Percentiles rank a stretch among this genome's conserved stretches.
Conservation (phyloP, 2,888 invertebrate species). For the Nipponacmea schrenckii region DNA sequence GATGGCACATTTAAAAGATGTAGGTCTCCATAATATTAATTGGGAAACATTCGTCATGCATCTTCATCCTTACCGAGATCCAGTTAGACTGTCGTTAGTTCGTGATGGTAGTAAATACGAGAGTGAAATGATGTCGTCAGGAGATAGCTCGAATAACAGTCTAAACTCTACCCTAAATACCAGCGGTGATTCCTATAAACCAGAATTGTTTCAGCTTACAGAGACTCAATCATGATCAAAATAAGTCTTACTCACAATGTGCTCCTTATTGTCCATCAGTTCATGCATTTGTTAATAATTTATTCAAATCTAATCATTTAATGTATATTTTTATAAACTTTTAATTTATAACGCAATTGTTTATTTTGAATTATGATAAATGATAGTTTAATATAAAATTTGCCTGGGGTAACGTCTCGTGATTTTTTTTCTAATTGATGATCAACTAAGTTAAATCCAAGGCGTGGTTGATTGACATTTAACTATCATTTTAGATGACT, state of each 20-base stretch:
- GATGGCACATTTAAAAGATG: slow-evolving; percentile 56
- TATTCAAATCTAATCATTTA: too few species aligned
- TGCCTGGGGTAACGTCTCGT: too few species aligned
- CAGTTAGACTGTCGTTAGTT: slow-evolving; percentile 45
- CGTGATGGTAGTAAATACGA: slow-evolving; percentile 57
- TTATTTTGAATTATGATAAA: too few species aligned
- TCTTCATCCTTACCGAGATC: slow-evolving; percentile 61
- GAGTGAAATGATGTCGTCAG: slow-evolving; percentile 43
- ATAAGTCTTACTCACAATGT: not conserved
- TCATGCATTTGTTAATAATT: too few species aligned
- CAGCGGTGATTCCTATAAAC: slow-evolving; percentile 37
- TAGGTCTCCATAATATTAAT: slow-evolving; percentile 61
- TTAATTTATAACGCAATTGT: too few species aligned
- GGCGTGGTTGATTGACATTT: too few species aligned
- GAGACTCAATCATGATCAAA: slow-evolving; percentile 39
- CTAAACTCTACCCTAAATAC: slow-evolving; percentile 16
- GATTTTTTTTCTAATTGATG: too few species aligned
- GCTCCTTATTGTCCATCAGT: too few species aligned
- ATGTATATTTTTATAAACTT: too few species aligned
- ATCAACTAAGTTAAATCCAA: too few species aligned
- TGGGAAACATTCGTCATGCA: slow-evolving; percentile 65
- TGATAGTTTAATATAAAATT: too few species aligned
- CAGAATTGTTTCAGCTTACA: slow-evolving; percentile 59
- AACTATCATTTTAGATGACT: too few species aligned
- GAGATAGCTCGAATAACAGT: slow-evolving; percentile 20